Conservation (phyloP, 2,888 invertebrate genomes). For the Melinaea marsaeus region DNA sequence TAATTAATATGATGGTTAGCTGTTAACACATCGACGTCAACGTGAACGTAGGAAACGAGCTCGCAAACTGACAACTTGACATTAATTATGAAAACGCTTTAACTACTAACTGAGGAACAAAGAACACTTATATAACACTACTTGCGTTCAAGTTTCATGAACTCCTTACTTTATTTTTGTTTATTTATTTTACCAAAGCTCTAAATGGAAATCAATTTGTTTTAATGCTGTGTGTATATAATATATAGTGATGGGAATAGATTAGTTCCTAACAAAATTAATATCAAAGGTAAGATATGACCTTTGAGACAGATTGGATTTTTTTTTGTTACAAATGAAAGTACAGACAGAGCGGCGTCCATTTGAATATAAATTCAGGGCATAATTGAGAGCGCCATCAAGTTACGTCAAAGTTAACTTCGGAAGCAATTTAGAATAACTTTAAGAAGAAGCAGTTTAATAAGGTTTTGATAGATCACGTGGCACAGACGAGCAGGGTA, state of each 20-base stretch:
- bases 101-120: conserved; percentile 8
- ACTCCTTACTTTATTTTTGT: not conserved
- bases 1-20: not conserved
- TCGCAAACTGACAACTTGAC: not conserved
- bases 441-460: not conserved
- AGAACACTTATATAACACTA: not conserved
- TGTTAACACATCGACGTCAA: not conserved
- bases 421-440: not conserved
- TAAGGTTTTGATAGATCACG: not conserved
- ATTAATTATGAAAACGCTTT: conserved; percentile 9
- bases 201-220: too few species aligned
- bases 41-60: not conserved
- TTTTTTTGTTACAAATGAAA: conserved; percentile 1
- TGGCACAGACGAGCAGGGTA: too few species aligned
- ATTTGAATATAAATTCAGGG: conserved; percentile 5
- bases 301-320: not conserved
- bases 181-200: not conserved
- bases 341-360: not conserved
- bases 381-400: not conserved
- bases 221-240: too few species aligned
- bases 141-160: not conserved
- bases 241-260: too few species aligned
- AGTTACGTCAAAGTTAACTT: conserved; percentile 1
- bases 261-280: too few species aligned
- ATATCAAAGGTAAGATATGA: not conserved